Conservation (phyloP, 2,797 vertebrate species). For the Phyllotis vaccarum region DNA sequence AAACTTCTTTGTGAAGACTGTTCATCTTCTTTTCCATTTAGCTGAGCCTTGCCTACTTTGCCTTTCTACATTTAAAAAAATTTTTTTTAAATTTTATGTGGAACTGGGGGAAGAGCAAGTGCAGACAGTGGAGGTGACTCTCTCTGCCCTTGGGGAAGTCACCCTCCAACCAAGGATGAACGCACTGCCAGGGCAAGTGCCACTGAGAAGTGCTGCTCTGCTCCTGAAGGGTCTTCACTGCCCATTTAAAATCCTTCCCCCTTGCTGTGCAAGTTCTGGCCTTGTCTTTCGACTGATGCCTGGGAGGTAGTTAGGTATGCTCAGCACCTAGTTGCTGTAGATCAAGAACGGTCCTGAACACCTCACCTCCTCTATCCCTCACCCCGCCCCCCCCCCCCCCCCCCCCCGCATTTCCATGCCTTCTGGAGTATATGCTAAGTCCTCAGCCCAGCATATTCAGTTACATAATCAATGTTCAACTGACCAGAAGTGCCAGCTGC, state of each 20-base stretch:
- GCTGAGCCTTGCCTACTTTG: slow-evolving; percentile 30
- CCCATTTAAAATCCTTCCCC: background rate
- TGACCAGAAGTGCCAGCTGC: background rate
- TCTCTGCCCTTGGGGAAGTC: background rate
- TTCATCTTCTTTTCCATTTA: slow-evolving; percentile 63
- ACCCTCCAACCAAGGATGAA: slow-evolving; percentile 9
- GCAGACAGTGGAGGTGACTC: background rate
- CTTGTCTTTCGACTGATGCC: too few relatives aligned
- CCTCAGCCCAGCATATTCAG: background rate
- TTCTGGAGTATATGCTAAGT: background rate
- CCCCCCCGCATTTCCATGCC: background rate
- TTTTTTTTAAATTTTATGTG: slow-evolving; percentile 62
- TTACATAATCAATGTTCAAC: background rate
- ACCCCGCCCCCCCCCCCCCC: too few relatives aligned
- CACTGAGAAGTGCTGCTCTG: slow-evolving; percentile 16
- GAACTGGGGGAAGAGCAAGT: background rate
- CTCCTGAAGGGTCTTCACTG: background rate
- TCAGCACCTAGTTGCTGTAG: background rate
- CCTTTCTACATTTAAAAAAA: slow-evolving; percentile 44
- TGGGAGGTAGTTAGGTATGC: background rate
- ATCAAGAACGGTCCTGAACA: background rate
- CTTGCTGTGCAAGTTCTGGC: background rate
- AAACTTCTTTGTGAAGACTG: slow-evolving; percentile 26
- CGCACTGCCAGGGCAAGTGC: background rate
- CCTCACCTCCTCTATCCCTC: background rate